Evolutionary conservation across 2,797 vertebrate species (phyloP).

Genomic region (Lophius americanus): DNA sequence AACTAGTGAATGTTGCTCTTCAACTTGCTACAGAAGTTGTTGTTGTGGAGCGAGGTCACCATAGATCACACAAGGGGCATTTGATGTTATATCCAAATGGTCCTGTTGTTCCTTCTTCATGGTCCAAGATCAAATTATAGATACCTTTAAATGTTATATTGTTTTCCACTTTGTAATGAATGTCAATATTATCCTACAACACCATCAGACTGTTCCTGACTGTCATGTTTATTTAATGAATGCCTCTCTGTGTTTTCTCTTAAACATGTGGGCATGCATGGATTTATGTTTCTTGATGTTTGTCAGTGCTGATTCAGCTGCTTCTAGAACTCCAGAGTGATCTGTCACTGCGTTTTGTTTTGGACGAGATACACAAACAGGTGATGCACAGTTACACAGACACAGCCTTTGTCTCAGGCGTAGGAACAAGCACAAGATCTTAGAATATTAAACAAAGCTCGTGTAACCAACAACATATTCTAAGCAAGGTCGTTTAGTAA

Average conservation of each 20-base stretch:
- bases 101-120: too few species aligned
- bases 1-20: too few species aligned
- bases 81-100: too few species aligned
- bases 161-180: background rate
- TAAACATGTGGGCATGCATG: conserved; percentile 15
- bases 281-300: conserved; percentile 22
- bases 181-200: conserved; percentile 1
- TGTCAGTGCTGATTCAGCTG: conserved; percentile 88
- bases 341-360: conserved; percentile 77
- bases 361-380: conserved; percentile 88
- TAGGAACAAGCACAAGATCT: conserved; percentile 10
- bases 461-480: conserved; percentile 33
- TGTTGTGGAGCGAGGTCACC: too few species aligned
- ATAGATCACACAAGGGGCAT: too few species aligned
- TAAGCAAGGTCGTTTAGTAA: conserved; percentile 53
- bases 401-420: conserved; percentile 14
- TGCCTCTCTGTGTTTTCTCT: background rate
- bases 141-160: background rate
- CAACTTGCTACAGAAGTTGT: too few species aligned
- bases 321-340: conserved; percentile 86
- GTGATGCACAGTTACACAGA: conserved; percentile 75
- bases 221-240: conserved; percentile 12
- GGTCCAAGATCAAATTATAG: too few species aligned
- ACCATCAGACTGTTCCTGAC: conserved; percentile 1
- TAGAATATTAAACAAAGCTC: conserved; percentile 41